These are phyloP conservation scores for Austrolebias charrua DNA, from an alignment of 2,797 vertebrate genomes.

Conservation along the genomic window DNA sequence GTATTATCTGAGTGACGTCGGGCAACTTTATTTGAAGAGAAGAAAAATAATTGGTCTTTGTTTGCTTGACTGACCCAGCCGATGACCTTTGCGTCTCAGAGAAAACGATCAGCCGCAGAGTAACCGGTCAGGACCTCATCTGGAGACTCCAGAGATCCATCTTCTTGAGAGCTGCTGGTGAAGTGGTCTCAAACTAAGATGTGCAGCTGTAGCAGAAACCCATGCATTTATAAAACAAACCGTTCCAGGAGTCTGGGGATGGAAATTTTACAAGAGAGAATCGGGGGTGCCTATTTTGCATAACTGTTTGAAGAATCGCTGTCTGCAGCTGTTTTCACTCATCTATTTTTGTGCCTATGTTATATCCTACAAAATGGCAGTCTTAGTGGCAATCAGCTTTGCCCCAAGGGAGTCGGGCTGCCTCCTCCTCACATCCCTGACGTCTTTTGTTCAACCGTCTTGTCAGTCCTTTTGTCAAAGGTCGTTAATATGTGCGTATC, in stretches of 20 bases:
- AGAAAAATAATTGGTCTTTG: conserved; percentile 39
- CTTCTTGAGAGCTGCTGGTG: conserved; percentile 19
- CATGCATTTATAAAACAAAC: conserved; percentile 25
- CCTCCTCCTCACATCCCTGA: conserved; percentile 51
- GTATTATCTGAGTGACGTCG: neutral
- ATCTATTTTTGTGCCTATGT: conserved; percentile 50
- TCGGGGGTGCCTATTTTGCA: conserved; percentile 39
- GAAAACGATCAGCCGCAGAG: conserved; percentile 25
- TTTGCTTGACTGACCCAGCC: conserved; percentile 33
- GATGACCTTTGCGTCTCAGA: conserved; percentile 34
- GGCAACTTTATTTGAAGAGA: conserved; percentile 14
- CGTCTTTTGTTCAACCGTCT: conserved; percentile 59
- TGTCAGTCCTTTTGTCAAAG: conserved; percentile 58
- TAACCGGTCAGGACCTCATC: conserved; percentile 42
- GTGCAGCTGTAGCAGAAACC: conserved; percentile 36
- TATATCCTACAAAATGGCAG: conserved; percentile 65
- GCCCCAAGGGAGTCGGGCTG: conserved; percentile 47
- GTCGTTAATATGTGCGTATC: conserved; percentile 62
- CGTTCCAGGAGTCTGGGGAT: conserved; percentile 24
- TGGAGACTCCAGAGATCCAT: conserved; percentile 45
- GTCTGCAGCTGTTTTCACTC: conserved; percentile 45
- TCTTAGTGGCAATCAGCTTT: conserved; percentile 57
- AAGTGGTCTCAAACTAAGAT: conserved; percentile 26
- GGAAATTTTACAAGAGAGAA: conserved; percentile 27
- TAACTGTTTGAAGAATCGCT: conserved; percentile 54